phyloP scores from a whole-genome alignment of 2,113 vertebrate species.

The Dermatemys mawii region DNA sequence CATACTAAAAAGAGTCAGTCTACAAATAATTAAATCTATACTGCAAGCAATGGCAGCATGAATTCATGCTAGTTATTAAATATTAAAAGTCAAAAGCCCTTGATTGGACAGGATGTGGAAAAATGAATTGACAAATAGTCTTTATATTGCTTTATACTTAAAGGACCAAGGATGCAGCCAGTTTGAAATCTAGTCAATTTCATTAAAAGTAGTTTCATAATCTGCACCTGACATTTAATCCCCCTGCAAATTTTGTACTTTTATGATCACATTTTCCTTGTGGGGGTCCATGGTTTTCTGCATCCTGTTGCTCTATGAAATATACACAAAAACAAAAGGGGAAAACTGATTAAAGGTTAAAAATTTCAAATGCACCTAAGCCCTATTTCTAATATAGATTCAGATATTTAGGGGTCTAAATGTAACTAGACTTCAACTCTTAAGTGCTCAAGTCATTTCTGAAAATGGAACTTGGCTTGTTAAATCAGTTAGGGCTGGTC shows the following conservation, averaged over 20 bases:
- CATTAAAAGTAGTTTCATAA: background rate
- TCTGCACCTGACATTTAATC: background rate
- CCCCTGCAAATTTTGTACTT: background rate
- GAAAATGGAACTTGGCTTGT: background rate
- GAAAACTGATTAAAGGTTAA: background rate
- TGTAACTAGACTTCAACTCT: background rate
- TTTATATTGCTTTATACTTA: background rate
- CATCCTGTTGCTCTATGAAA: background rate
- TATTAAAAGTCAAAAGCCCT: background rate
- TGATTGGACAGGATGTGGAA: background rate
- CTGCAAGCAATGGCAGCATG: background rate
- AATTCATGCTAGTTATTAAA: rapidly evolving
- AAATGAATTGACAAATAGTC: background rate
- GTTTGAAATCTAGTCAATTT: background rate
- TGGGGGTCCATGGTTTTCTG: background rate
- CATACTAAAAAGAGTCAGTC: background rate
- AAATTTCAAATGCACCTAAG: background rate
- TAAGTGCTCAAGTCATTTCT: background rate
- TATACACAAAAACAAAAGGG: background rate
- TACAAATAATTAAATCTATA: background rate
- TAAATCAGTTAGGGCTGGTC: background rate
- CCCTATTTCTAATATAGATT: background rate
- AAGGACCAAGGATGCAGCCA: background rate
- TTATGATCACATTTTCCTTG: background rate
- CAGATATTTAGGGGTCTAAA: background rate